phyloP scores from a whole-genome alignment of 1,140 invertebrate genomes.

The Procambarus clarkii region DNA sequence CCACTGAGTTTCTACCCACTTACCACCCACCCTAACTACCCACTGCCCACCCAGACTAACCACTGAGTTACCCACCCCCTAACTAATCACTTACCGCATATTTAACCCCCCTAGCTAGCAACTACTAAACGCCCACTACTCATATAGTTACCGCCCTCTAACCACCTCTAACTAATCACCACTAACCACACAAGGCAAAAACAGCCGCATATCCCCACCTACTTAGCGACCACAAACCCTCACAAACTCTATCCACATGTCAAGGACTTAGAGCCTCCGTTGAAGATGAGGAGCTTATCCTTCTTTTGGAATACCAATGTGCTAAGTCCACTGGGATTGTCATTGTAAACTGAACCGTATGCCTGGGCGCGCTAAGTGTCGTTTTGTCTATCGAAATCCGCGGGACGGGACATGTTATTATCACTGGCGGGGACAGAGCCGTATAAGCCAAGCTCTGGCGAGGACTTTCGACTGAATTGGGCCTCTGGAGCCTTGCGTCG shows the following conservation, averaged over 20 bases:
- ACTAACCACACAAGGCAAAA: constrained; percentile 1
- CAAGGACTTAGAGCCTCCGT: constrained; percentile 30
- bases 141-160: neutral
- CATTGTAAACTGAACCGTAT: constrained; percentile 26
- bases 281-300: constrained; percentile 51
- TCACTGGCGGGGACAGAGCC: neutral
- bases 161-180: neutral
- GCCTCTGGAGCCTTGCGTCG: neutral
- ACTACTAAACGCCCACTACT: too few relatives aligned
- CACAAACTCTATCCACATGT: constrained; percentile 51
- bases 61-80: too few relatives aligned
- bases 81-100: too few relatives aligned
- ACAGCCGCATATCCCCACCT: neutral
- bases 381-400: neutral
- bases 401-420: constrained; percentile 31
- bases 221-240: constrained; percentile 48
- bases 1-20: too few relatives aligned
- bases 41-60: too few relatives aligned
- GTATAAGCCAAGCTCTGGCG: neutral
- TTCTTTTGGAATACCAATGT: constrained; percentile 46
- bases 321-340: constrained; percentile 13
- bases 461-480: neutral
- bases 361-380: neutral
- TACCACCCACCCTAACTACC: too few relatives aligned
- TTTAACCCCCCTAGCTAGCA: too few relatives aligned